Conservation (phyloP, 2,888 invertebrate genomes). For the Molorchus minor region DNA sequence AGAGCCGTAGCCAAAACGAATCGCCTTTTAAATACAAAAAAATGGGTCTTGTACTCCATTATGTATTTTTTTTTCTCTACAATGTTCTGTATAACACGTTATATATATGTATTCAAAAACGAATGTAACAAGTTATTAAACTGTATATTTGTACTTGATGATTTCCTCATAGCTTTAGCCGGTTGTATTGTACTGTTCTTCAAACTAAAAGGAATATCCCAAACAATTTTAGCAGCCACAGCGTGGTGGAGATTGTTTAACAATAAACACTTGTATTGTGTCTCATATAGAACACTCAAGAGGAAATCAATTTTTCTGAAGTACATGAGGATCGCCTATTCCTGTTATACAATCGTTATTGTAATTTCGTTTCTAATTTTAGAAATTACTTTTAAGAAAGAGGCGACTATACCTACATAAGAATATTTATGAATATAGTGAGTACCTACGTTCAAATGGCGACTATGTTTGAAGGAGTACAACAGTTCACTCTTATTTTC, state of each 20-base stretch:
- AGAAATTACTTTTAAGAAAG: background rate
- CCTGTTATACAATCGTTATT: too few species aligned
- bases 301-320: background rate
- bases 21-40: background rate
- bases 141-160: background rate
- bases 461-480: background rate
- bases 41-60: background rate
- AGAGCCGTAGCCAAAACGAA: background rate
- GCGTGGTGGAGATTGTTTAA: conserved; percentile 2
- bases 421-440: background rate
- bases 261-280: background rate
- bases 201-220: background rate
- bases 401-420: background rate
- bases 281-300: conserved; percentile 1
- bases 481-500: background rate
- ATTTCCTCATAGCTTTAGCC: background rate
- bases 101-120: background rate
- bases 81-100: too few species aligned
- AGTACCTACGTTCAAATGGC: background rate
- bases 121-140: background rate
- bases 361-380: background rate
- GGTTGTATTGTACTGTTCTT: background rate
- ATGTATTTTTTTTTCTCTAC: background rate
- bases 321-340: background rate
- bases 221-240: background rate